These are phyloP conservation scores for Brachylomia viminalis DNA, from an alignment of 2,888 invertebrate genomes.

Conservation along the genomic window DNA sequence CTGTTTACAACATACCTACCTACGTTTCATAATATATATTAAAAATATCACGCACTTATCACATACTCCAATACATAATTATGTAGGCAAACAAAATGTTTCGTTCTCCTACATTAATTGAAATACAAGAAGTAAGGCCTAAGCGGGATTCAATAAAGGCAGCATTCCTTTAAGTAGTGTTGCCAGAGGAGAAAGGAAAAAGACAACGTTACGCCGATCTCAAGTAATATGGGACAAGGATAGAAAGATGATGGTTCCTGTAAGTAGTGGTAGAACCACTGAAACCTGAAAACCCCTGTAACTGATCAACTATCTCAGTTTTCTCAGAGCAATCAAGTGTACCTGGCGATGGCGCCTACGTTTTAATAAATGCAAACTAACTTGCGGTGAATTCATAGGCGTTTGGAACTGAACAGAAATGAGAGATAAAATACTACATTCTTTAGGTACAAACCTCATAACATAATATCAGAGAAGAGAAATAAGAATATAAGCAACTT, in stretches of 20 bases:
- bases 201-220: not conserved
- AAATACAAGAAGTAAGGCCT: not conserved
- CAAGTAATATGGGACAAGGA: too few species aligned
- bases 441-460: not conserved
- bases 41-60: not conserved
- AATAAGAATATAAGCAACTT: not conserved
- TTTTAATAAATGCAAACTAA: not conserved
- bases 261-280: not conserved
- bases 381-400: not conserved
- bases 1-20: not conserved
- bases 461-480: not conserved
- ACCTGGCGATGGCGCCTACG: conserved; percentile 3
- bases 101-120: too few species aligned
- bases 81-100: too few species aligned
- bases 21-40: too few species aligned
- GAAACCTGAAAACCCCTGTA: not conserved
- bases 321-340: not conserved
- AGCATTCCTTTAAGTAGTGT: not conserved
- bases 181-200: not conserved
- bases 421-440: not conserved
- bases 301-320: not conserved
- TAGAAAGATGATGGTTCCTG: not conserved
- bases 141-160: not conserved
- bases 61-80: not conserved
- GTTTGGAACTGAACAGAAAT: conserved; percentile 2